Conservation (phyloP, 23 tunicate species). For the Corella eumyota region DNA sequence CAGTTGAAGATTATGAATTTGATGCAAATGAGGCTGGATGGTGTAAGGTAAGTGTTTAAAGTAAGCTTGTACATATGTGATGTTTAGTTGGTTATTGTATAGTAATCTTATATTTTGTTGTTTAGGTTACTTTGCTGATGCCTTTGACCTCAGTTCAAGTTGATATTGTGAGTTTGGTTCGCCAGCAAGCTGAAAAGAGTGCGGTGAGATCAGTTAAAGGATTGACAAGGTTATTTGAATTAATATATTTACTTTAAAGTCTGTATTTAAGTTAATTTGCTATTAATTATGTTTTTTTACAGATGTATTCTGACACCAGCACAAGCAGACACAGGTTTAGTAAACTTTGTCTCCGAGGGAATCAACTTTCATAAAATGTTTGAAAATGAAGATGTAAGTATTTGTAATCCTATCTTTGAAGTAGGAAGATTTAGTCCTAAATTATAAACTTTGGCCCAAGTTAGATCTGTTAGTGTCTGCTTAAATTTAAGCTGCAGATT, state of each 20-base stretch:
- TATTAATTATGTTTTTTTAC: too few relatives aligned
- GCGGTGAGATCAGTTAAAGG: constrained; percentile 31
- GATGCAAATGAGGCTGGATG: constrained; percentile 26
- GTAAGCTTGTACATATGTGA: too few relatives aligned
- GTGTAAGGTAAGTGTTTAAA: too few relatives aligned
- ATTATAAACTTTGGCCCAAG: too few relatives aligned
- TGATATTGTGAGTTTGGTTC: constrained; percentile 45
- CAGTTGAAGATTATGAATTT: constrained; percentile 38
- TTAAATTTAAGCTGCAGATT: too few relatives aligned
- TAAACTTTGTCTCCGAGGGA: constrained; percentile 64
- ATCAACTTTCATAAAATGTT: constrained; percentile 72
- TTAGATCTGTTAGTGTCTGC: too few relatives aligned
- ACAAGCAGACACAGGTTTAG: constrained; percentile 8
- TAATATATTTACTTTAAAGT: too few relatives aligned
- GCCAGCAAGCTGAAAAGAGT: constrained; percentile 13
- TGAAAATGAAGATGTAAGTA: constrained; percentile 64
- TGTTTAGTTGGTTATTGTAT: too few relatives aligned
- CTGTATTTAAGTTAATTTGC: too few relatives aligned
- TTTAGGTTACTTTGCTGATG: constrained; percentile 51
- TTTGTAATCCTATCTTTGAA: not conserved
- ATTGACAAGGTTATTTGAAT: too few relatives aligned
- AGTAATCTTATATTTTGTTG: too few relatives aligned
- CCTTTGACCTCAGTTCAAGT: constrained; percentile 59
- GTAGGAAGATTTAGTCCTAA: too few relatives aligned
- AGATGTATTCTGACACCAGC: constrained; percentile 48